Evolutionary conservation across 1,140 invertebrate species (phyloP), one percentile per base, ranked within the genome.

Genomic region (Temnothorax curvispinosus): DNA sequence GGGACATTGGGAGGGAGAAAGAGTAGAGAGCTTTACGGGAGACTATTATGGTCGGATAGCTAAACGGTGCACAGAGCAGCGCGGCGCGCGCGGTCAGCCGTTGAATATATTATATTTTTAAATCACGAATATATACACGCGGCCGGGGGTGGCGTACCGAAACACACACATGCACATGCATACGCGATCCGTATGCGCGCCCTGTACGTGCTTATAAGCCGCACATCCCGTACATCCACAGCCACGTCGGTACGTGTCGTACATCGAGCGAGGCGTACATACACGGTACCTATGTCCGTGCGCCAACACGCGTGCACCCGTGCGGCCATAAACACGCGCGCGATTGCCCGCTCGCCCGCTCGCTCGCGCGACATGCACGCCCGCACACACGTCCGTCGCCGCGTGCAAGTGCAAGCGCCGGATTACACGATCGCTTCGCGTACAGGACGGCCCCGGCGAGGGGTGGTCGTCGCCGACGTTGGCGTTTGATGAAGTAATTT

Each of bases 81-180:
- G 65, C 21, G 41, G 65, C 21, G 41, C 65, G 41, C n/a, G 75
- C 87, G 90, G 81, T 89, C 87, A 91, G 67, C 87, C 90, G 88
- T 78, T 90, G 91, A 92, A 93, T 92, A 92, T 91, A 92, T 92
- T 92, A 91, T 92, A 93, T 93, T 93, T 93, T 93, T 91, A 92
- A 93, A 93, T 92, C 91, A 92, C 87, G 69, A 60, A 87, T 76
- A 88, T 56, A 87, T 76, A 88, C 52, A 41, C 50, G 32, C n/a
- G 41, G 60, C 58, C 85, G 44, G 32, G 27, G 60, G 38, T 71
- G 81, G 67, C 41, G 71, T 85, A 58, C n/a, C 81, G 38, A 71
- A 64, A 47, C 62, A 47, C 54, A 21, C 44, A 21, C 44, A 27
- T 18, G 21, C 69, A 5, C 41, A 13, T 15, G 5, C 35, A n/a